Conservation (phyloP, 2,797 vertebrate species). For the Nyctalus aviator region DNA sequence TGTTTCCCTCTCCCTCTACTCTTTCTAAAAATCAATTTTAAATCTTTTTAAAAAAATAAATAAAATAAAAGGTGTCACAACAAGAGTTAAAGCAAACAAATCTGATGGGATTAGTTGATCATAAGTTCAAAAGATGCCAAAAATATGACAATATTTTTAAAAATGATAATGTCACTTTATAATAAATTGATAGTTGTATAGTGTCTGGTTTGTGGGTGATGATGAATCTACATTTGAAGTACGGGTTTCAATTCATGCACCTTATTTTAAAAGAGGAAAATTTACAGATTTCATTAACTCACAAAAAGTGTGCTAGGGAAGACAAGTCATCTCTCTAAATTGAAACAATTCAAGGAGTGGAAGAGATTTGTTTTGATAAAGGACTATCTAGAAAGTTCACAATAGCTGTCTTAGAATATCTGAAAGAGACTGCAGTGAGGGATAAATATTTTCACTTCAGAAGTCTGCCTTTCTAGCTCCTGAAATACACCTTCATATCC, state of each 20-base stretch:
- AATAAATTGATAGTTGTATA: background rate
- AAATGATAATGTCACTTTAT: slow-evolving; percentile 23
- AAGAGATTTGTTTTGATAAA: slow-evolving; percentile 26
- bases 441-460: slow-evolving; percentile 7
- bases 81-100: background rate
- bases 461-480: background rate
- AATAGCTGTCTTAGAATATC: slow-evolving; percentile 8
- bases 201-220: background rate
- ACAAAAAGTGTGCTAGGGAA: background rate
- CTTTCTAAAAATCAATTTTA: too few relatives aligned
- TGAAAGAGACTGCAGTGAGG: background rate
- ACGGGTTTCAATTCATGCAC: slow-evolving; percentile 22
- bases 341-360: slow-evolving; percentile 4
- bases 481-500: background rate
- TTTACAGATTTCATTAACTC: background rate
- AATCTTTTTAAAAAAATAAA: too few relatives aligned
- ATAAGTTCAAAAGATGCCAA: background rate
- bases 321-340: background rate
- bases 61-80: background rate
- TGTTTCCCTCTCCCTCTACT: too few relatives aligned
- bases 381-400: background rate
- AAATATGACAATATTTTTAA: background rate
- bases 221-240: background rate
- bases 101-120: background rate
- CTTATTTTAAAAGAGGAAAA: slow-evolving; percentile 51